phyloP scores from a whole-genome alignment of 2,113 vertebrate species.

The Coryphaenoides rupestris region DNA sequence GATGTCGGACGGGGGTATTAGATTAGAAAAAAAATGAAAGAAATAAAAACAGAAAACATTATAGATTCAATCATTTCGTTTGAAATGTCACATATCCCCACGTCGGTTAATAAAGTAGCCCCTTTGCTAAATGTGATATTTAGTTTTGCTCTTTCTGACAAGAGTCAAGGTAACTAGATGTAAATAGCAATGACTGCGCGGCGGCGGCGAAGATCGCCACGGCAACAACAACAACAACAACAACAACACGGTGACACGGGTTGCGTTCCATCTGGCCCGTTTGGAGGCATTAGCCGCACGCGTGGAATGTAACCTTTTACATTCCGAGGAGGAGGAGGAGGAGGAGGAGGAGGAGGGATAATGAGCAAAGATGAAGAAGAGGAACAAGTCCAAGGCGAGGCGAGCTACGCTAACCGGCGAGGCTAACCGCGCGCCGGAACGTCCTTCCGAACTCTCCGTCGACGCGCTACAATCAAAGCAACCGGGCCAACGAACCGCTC shows the following conservation, averaged over 20 bases:
- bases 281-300: constrained; percentile 26
- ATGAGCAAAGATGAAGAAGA: neutral
- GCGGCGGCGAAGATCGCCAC: neutral
- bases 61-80: constrained; percentile 75
- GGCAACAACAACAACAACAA: constrained; percentile 13
- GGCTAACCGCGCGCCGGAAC: constrained; percentile 37
- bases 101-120: constrained; percentile 66
- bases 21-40: constrained; percentile 38
- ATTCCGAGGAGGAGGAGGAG: too few species aligned
- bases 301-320: constrained; percentile 34
- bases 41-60: constrained; percentile 61
- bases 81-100: constrained; percentile 76
- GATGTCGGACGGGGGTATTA: constrained; percentile 69
- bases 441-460: constrained; percentile 28
- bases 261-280: constrained; percentile 11
- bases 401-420: constrained; percentile 23
- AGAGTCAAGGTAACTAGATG: constrained; percentile 31
- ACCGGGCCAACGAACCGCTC: constrained; percentile 28
- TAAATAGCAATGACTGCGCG: constrained; percentile 37
- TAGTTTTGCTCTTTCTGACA: constrained; percentile 14
- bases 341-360: constrained; percentile 24
- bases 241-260: constrained; percentile 16
- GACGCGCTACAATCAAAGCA: constrained; percentile 25
- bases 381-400: constrained; percentile 24
- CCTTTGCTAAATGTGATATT: constrained; percentile 59